A percentile compares a stretch with the other conserved stretches of the same genome.
phyloP scores from a whole-genome alignment of 2,888 invertebrate genomes.

The Synergus gifuensis region DNA sequence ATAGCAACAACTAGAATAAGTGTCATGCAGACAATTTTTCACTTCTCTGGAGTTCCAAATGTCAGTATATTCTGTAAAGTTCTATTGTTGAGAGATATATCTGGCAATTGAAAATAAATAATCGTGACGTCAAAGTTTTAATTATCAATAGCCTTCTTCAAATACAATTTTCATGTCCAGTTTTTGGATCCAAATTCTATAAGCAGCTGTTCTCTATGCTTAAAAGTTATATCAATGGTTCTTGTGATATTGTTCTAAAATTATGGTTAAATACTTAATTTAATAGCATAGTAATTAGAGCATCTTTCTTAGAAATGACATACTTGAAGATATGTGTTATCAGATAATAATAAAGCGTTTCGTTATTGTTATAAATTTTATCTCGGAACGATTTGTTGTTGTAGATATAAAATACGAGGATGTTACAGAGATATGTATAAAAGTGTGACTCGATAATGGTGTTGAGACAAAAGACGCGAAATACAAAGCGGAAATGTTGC shows the following conservation, averaged over 20 bases:
- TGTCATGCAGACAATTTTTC: neutral
- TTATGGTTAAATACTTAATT: neutral
- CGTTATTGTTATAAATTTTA: constrained; percentile 29
- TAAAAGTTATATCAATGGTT: no score
- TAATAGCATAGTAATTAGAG: neutral
- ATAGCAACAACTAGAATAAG: constrained; percentile 26
- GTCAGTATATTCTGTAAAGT: neutral
- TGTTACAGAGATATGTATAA: neutral
- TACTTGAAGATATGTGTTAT: neutral
- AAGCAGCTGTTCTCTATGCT: no score
- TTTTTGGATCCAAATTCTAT: no score
- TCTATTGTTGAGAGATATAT: no score
- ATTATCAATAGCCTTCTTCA: neutral
- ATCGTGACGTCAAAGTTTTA: neutral
- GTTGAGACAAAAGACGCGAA: constrained; percentile 17
- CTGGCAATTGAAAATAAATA: neutral
- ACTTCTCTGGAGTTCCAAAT: neutral
- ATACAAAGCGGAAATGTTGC: constrained; percentile 21
- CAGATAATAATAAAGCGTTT: constrained; percentile 24
- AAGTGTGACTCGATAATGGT: constrained; percentile 4
- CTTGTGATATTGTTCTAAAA: no score
- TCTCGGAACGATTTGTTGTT: constrained; percentile 18
- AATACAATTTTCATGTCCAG: no score
- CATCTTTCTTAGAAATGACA: neutral
- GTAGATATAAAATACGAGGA: constrained; percentile 10